A percentile compares a stretch with the other conserved stretches of the same genome.
Evolutionary conservation across 2,113 vertebrate genomes (phyloP).

Genomic region (Gobio gobio): DNA sequence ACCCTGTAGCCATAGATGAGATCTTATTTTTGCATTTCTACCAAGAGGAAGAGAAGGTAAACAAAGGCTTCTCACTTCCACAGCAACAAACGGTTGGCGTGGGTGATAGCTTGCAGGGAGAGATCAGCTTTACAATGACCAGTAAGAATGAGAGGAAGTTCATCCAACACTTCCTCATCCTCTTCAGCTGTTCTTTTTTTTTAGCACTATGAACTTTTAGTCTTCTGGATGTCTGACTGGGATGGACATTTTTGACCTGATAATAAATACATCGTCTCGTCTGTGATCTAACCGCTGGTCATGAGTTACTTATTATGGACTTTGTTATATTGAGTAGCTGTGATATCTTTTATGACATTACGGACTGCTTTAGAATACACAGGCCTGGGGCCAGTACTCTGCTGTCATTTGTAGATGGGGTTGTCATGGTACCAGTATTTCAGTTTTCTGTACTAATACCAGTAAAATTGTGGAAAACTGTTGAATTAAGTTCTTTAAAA

Average conservation of each 20-base stretch:
- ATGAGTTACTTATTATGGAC: constrained; percentile 24
- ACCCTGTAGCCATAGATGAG: constrained; percentile 63
- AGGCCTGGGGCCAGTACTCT: background rate
- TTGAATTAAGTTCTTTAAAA: no score
- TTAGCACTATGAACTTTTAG: constrained; percentile 21
- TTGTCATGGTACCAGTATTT: no score
- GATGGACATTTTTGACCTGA: background rate
- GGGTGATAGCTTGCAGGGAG: constrained; percentile 28
- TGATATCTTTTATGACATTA: background rate
- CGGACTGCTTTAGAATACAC: background rate
- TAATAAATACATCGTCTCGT: background rate
- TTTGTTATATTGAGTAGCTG: background rate
- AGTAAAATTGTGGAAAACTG: no score
- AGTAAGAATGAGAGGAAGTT: constrained; percentile 53
- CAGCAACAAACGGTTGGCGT: background rate
- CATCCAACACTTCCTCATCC: constrained; percentile 49
- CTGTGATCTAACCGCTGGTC: background rate
- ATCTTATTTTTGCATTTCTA: constrained; percentile 62
- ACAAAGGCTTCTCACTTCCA: constrained; percentile 44
- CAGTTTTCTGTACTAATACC: no score
- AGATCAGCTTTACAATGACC: constrained; percentile 56
- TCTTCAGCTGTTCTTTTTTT: constrained; percentile 32
- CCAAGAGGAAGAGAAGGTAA: constrained; percentile 52
- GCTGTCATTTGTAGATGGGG: background rate
- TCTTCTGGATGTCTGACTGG: background rate